These are phyloP conservation scores for Eupithecia abbreviata DNA, from an alignment of 2,888 invertebrate genomes.

Conservation along the genomic window DNA sequence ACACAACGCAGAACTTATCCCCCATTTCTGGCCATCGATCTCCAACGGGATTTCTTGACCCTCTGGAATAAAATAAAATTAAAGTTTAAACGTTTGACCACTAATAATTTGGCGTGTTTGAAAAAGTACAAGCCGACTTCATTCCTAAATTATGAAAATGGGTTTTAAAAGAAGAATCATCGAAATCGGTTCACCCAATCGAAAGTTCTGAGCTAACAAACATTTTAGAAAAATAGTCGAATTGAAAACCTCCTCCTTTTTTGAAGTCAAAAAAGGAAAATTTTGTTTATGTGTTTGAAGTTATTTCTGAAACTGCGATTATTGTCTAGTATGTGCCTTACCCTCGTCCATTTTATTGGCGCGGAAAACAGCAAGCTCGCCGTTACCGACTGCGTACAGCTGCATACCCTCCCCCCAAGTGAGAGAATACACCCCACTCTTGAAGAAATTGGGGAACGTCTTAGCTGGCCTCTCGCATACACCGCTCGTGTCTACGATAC, in stretches of 20 bases:
- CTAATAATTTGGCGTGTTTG: too few species aligned
- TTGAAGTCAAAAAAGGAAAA: too few species aligned
- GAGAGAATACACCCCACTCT: slow-evolving; percentile 82
- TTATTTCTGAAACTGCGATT: too few species aligned
- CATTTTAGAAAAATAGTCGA: too few species aligned
- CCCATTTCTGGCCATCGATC: slow-evolving; percentile 64
- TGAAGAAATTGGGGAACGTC: slow-evolving; percentile 51
- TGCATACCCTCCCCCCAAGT: slow-evolving; percentile 84
- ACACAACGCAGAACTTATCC: slow-evolving; percentile 53
- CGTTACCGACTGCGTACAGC: slow-evolving; percentile 87
- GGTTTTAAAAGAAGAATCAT: too few species aligned
- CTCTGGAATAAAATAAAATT: slow-evolving; percentile 45
- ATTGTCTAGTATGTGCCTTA: slow-evolving; percentile 52
- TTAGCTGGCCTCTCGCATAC: slow-evolving; percentile 81
- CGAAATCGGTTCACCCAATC: too few species aligned
- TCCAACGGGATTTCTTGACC: slow-evolving; percentile 61
- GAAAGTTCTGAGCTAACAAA: too few species aligned
- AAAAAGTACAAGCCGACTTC: too few species aligned
- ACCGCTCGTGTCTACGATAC: slow-evolving; percentile 82
- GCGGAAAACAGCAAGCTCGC: slow-evolving; percentile 82
- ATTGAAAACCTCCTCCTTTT: too few species aligned
- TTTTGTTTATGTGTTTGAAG: too few species aligned
- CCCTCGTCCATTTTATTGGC: slow-evolving; percentile 72
- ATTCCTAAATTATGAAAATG: too few species aligned
- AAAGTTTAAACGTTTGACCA: neutral